Evolutionary conservation across 2,797 vertebrate genomes (phyloP).

Genomic region (Rhinophrynus dorsalis): DNA sequence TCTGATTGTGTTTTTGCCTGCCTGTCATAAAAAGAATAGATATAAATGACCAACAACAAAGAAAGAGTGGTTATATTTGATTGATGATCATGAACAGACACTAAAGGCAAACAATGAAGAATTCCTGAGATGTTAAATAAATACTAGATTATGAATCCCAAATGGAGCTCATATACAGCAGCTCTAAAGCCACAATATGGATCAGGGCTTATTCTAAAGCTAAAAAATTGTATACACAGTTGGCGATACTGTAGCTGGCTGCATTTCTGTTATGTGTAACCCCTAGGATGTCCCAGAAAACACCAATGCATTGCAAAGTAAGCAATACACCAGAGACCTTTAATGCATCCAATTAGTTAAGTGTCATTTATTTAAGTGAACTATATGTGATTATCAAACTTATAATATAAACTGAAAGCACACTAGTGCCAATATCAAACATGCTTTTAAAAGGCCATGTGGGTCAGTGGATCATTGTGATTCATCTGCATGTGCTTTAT

Average conservation of each 20-base stretch:
- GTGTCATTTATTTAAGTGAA: too few relatives aligned
- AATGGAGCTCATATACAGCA: conserved; percentile 8
- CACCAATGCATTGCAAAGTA: too few relatives aligned
- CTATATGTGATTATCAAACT: too few relatives aligned
- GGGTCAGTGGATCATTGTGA: too few relatives aligned
- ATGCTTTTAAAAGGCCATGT: too few relatives aligned
- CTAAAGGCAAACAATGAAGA: conserved; percentile 44
- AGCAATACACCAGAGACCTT: too few relatives aligned
- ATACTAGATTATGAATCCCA: conserved; percentile 34
- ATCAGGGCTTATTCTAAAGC: background rate
- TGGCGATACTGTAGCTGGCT: background rate
- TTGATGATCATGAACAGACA: conserved; percentile 34
- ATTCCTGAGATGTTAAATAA: conserved; percentile 46
- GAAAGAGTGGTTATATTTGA: conserved; percentile 37
- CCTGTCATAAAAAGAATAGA: conserved; percentile 42
- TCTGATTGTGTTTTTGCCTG: conserved; percentile 35
- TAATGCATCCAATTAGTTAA: too few relatives aligned
- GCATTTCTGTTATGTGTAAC: background rate
- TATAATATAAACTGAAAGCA: too few relatives aligned
- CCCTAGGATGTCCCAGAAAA: too few relatives aligned
- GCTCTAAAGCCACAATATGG: conserved; percentile 7
- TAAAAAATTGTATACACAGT: background rate
- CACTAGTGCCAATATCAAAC: too few relatives aligned
- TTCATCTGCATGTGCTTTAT: too few relatives aligned
- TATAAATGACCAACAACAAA: conserved; percentile 41